Conservation (phyloP, 53 echinoderm and acorn worm species). For the Antedon mediterranea region DNA sequence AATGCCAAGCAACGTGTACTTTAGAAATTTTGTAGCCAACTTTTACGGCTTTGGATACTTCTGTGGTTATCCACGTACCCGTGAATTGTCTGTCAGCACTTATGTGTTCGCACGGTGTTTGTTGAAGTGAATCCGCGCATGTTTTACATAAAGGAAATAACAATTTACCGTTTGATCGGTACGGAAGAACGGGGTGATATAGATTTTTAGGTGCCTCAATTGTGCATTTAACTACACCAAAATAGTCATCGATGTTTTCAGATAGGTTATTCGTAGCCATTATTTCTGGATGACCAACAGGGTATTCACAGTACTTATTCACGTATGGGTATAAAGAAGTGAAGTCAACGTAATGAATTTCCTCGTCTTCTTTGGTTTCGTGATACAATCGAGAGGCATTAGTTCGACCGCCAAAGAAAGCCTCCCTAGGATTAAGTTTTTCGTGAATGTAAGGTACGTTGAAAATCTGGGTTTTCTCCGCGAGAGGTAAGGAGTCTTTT, state of each 20-base stretch:
- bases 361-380: no score
- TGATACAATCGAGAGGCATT: no score
- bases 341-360: constrained; percentile 38
- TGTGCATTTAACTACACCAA: constrained; percentile 7
- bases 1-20: constrained; percentile 40
- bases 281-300: constrained; percentile 31
- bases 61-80: constrained; percentile 34
- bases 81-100: constrained; percentile 14
- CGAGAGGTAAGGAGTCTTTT: no score
- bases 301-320: constrained; percentile 42
- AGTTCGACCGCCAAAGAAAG: neutral
- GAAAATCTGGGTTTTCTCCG: no score
- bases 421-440: no score
- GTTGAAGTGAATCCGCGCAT: constrained; percentile 21
- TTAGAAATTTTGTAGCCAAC: constrained; percentile 14
- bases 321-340: constrained; percentile 39
- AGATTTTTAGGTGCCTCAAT: neutral
- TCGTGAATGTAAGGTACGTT: no score
- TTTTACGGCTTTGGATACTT: constrained; percentile 31
- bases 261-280: constrained; percentile 3
- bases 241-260: constrained; percentile 13
- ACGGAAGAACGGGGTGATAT: neutral
- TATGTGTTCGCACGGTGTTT: constrained; percentile 11
- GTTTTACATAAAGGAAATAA: constrained; percentile 41
- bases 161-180: constrained; percentile 13